Evolutionary conservation across 2,888 invertebrate species (phyloP), one percentile per base, ranked within the genome.

Genomic region (Julus scandinavius): DNA sequence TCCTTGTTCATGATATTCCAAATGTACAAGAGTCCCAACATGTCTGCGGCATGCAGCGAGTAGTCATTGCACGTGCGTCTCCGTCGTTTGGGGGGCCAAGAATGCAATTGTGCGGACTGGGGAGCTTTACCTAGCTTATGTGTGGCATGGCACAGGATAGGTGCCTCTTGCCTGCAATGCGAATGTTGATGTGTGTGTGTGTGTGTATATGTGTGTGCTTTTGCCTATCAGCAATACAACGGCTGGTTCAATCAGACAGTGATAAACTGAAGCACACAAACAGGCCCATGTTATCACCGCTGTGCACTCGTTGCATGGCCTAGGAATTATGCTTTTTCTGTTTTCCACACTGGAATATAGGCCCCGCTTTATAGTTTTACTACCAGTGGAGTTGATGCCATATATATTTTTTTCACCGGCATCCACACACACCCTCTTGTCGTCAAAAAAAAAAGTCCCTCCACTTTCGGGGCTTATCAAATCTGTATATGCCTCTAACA

Each of bases 191-290:
- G 85, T n/a, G 85, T 85, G 9, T 38, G 13, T 83, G 40, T 84
- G 40, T 84, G n/a, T 84, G 15, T 84, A 41, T 40, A 17, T 84
- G 85, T 85, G 85, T 85, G 49, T 85, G 41, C 85, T 85, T 72
- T 41, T 85, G 85, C 85, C 85, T 85, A 85, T 85, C 85, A 85
- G 85, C 85, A 85, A 41, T 85, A 85, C 85, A 85, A 85, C 85
- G 85, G 41, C 85, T 85, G 85, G 45, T 85, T 85, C 85, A 85
- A 85, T 85, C 85, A 85, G 85, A 85, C 85, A 85, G 85, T 85
- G 85, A 85, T 85, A 85, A 85, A 85, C 85, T 85, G 85, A 85
- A 41, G 85, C 85, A 45, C 49, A 85, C 85, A 85, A 85, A 41
- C 49, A 49, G 41, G 85, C 85, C 85, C 85, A 85, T 85, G 85